Conservation (phyloP, 2,888 invertebrate genomes). For the Neria commutata region DNA sequence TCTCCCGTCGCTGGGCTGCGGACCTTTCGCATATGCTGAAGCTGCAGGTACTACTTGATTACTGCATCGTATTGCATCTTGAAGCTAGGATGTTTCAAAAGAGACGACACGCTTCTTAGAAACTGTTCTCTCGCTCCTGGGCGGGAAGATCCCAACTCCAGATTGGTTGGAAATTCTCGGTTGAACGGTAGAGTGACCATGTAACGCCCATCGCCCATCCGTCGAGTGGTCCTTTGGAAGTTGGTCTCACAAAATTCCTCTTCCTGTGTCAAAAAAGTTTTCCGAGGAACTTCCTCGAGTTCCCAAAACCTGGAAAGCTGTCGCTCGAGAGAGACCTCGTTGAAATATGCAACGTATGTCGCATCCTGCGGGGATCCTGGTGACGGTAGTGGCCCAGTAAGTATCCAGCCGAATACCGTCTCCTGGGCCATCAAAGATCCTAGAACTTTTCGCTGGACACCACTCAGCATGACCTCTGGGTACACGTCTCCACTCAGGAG, state of each 20-base stretch:
- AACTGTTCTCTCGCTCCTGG: neutral
- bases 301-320: neutral
- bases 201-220: neutral
- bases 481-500: slow-evolving; percentile 6
- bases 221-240: neutral
- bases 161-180: neutral
- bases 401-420: slow-evolving; percentile 15
- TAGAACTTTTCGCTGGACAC: neutral
- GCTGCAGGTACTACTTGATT: neutral
- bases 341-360: neutral
- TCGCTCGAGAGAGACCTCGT: neutral
- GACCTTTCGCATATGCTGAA: neutral
- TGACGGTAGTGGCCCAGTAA: slow-evolving; percentile 5
- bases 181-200: neutral
- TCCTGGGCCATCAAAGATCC: slow-evolving; percentile 15
- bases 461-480: neutral
- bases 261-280: neutral
- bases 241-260: too few relatives aligned
- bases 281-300: neutral
- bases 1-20: neutral
- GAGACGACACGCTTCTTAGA: neutral
- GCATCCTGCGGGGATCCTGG: neutral
- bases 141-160: neutral
- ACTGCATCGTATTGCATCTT: neutral
- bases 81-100: neutral